Base-by-base conservation (phyloP, 2,888 invertebrate species). In the Rhodophaea formosa region DNA sequence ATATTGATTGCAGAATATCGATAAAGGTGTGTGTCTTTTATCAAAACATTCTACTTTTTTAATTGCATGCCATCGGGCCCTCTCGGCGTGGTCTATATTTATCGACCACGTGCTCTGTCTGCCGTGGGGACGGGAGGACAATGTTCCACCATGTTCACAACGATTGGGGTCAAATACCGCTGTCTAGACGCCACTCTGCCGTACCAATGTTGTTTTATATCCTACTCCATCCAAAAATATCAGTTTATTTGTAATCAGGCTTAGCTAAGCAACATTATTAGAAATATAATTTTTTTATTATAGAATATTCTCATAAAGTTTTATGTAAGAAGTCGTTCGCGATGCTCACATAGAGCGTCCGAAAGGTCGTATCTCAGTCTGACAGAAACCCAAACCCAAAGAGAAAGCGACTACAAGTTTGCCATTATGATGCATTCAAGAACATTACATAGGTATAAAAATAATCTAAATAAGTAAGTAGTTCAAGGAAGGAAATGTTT, bases 111-210 rank as follows among this genome's bases (percentile, higher is more conserved):
- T 88, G 87, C 74, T 74, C 65, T 60, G 59, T 59, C 52, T 59
- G 58, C 59, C 56, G 62, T 62, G 49, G 56, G 61, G 60, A 60
- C 67, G 71, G 67, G 77, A 79, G 80, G 79, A 82, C 82, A 81
- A 72, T 77, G 80, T 77, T 76, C 80, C 68, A 66, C 66, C 62
- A 56, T 67, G 65, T 71, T 67, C 72, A 71, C 69, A 71, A 68
- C 69, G 69, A 81, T 84, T 84, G 79, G 74, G 87, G 87, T 87
- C 87, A 86, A 78, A 76, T 76, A 68, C 75, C 79, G 62, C 59
- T 67, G 77, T 81, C 79, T 82, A 76, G 75, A 77, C 79, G 57
- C 52, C 32, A 29, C 52, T 57, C 56, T 56, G 46, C 16, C 46
- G 14, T 32, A 44, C 43, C 32, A 39, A 14, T 17, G 17, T 46